Evolutionary conservation across 2,888 invertebrate species (phyloP), one percentile per base, ranked within the genome.

Genomic region (Sisyra nigra): DNA sequence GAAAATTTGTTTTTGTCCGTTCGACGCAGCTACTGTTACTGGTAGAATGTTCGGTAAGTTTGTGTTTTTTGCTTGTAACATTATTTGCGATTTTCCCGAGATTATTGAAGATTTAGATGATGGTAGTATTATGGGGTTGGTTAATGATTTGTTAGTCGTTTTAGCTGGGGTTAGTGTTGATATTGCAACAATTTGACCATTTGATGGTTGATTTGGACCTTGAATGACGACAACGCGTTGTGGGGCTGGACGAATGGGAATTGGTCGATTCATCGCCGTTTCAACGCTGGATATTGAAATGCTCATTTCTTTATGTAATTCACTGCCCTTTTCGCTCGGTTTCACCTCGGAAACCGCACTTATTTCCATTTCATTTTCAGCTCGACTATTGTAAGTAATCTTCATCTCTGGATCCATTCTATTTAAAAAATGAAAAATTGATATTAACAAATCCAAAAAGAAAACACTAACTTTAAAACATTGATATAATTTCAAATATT

Each of bases 1-100:
- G 51, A 60, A 62, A 2, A 62, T 59, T 46, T 61, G 61, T 46
- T 62, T 62, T 41, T 44, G 40, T 29, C 48, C 48, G 15, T 43
- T 46, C 6, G 46, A 34, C 30, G 46, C 43, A 11, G 49, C 40
- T 35, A 47, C 40, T 8, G 48, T 42, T 17, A 48, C 46, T 35
- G 49, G 47, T 38, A 52, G 41, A 42, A 49, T 44, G 40, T 46
- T 47, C 44, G 49, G 13, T 40, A 46, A 40, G 36, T 39, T 5
- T 14, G 44, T 39, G 40, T 48, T 48, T 32, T 18, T 19, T n/a
- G 42, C 29, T 15, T 48, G 48, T 24, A 48, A 29, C 18, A 48
- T 48, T 24, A 48, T 46, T 43, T 48, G 46, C 9, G 48, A 38
- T 29, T 48, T 48, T 15, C 36, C 43, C 19, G 44, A 41, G 32